phyloP scores from a whole-genome alignment of 2,888 invertebrate genomes.

The Gymnoscelis rufifasciata region DNA sequence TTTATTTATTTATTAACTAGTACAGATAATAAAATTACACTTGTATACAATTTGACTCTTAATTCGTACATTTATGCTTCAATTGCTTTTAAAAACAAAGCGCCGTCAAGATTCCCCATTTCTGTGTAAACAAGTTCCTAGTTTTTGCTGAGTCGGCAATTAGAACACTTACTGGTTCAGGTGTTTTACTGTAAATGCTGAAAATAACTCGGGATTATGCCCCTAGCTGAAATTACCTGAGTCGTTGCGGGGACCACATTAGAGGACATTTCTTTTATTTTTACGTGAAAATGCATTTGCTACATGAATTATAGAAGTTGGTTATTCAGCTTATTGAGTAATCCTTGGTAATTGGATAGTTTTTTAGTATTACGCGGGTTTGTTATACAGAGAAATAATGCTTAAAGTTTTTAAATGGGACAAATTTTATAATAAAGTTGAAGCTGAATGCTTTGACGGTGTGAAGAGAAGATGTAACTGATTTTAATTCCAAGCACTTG shows the following conservation, averaged over 20 bases:
- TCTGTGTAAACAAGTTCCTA: conserved; percentile 8
- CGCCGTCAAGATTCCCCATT: conserved; percentile 3
- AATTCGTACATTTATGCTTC: too few relatives aligned
- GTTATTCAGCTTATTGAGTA: background rate
- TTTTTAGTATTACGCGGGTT: background rate
- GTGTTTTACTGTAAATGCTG: conserved; percentile 23
- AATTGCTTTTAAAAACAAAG: too few relatives aligned
- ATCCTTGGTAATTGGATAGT: background rate
- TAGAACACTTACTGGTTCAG: conserved; percentile 27
- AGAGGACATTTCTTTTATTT: conserved; percentile 1
- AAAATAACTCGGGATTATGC: conserved; percentile 21
- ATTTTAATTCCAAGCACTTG: too few relatives aligned
- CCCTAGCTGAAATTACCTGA: conserved; percentile 15
- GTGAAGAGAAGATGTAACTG: too few relatives aligned
- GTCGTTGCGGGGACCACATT: conserved; percentile 17
- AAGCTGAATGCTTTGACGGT: too few relatives aligned
- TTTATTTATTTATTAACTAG: too few relatives aligned
- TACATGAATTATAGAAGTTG: background rate
- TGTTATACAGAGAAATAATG: too few relatives aligned
- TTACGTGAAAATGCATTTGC: background rate
- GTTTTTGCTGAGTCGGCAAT: conserved; percentile 32
- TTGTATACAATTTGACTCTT: too few relatives aligned
- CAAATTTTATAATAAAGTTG: too few relatives aligned
- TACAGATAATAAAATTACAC: too few relatives aligned
- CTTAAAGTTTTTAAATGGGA: too few relatives aligned